These are phyloP conservation scores for Beris chalybata DNA, from an alignment of 2,888 invertebrate species.

Conservation along the genomic window DNA sequence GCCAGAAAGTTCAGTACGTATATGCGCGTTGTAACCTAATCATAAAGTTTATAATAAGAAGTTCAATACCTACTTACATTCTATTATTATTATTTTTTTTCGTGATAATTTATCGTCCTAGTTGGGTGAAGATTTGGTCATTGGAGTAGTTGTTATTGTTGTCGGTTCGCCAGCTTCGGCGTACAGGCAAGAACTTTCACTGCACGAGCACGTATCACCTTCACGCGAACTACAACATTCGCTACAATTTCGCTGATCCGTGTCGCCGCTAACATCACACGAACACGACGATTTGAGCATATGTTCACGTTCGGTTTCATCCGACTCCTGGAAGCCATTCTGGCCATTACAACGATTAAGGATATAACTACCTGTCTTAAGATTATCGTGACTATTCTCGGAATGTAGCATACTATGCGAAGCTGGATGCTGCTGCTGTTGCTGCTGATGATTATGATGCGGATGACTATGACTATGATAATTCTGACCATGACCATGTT, in stretches of 20 bases:
- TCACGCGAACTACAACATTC: conserved; percentile 60
- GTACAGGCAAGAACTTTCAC: conserved; percentile 65
- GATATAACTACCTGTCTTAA: conserved; percentile 36
- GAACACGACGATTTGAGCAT: conserved; percentile 37
- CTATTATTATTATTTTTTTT: conserved; percentile 11
- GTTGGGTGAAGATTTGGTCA: conserved; percentile 37
- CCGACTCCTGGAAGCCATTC: conserved; percentile 46
- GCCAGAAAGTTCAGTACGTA: conserved; percentile 20
- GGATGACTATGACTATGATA: conserved; percentile 23
- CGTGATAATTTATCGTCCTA: conserved; percentile 15
- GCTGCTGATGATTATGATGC: conserved; percentile 31
- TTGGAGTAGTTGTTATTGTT: conserved; percentile 32
- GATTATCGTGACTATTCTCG: conserved; percentile 51
- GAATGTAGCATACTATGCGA: conserved; percentile 41
- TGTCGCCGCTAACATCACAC: conserved; percentile 40
- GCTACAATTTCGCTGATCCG: conserved; percentile 47
- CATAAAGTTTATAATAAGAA: conserved; percentile 20
- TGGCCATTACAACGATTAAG: conserved; percentile 36
- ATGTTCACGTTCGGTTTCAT: conserved; percentile 46
- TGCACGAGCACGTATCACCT: conserved; percentile 66
- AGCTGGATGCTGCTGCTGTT: conserved; percentile 37
- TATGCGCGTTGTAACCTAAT: neutral
- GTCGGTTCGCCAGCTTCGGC: conserved; percentile 61
- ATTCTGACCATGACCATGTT: conserved; percentile 38
- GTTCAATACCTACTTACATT: conserved; percentile 24